phyloP scores from a whole-genome alignment of 2,888 invertebrate species.

The Creontiades dilutus region DNA sequence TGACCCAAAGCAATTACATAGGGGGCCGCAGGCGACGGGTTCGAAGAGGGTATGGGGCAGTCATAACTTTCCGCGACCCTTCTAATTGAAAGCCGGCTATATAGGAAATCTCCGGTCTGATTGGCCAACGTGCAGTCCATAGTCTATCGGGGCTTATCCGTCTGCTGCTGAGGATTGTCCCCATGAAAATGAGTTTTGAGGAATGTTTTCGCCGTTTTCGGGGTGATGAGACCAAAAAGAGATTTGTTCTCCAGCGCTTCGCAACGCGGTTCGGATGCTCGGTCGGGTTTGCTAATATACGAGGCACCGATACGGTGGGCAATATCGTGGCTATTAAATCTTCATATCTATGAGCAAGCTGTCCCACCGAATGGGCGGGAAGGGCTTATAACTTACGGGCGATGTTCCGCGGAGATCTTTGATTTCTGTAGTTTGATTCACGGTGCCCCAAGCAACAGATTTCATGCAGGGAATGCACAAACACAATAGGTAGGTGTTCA shows the following conservation, averaged over 20 bases:
- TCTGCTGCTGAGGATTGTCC: neutral
- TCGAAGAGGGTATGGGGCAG: neutral
- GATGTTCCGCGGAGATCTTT: neutral
- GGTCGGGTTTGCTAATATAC: conserved; percentile 2
- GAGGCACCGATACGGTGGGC: neutral
- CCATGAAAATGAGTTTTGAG: conserved; percentile 23
- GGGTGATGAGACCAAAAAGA: neutral
- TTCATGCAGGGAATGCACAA: neutral
- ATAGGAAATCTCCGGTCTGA: neutral
- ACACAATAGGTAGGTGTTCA: no score
- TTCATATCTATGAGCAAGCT: conserved; percentile 36
- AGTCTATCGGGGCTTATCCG: neutral
- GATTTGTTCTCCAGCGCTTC: neutral
- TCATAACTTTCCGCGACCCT: conserved; percentile 8
- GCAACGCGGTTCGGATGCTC: neutral
- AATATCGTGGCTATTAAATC: conserved; percentile 20
- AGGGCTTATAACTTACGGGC: neutral
- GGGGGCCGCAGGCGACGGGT: conserved; percentile 7
- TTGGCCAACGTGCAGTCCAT: neutral
- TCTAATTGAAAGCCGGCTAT: conserved; percentile 20
- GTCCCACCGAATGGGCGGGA: neutral
- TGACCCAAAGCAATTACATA: conserved; percentile 15
- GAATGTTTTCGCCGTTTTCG: neutral
- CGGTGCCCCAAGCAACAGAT: neutral
- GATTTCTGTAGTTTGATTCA: conserved; percentile 7